Conservation (phyloP, 1,140 invertebrate genomes). For the Eubasilissa regina region DNA sequence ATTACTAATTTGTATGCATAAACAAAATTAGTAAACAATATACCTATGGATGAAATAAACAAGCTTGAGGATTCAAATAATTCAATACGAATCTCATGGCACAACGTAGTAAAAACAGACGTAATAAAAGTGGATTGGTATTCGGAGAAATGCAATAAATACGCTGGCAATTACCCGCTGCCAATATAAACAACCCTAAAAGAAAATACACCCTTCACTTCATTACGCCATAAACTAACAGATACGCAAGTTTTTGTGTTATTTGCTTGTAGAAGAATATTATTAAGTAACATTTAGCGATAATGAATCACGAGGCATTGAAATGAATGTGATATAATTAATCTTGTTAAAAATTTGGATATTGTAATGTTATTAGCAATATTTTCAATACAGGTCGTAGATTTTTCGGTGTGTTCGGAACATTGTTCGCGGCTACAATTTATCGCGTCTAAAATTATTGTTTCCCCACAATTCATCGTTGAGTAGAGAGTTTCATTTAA, state of each 20-base stretch:
- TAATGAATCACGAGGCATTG: too few relatives aligned
- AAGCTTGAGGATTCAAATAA: not conserved
- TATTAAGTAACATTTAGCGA: too few relatives aligned
- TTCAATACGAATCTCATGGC: conserved; percentile 27
- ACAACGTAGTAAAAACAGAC: conserved; percentile 16
- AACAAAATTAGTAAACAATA: too few relatives aligned
- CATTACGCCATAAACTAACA: conserved; percentile 14
- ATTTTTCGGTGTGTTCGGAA: too few relatives aligned
- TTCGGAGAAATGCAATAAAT: conserved; percentile 25
- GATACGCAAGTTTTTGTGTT: not conserved
- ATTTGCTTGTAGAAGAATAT: too few relatives aligned
- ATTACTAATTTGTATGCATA: too few relatives aligned
- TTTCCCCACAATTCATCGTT: too few relatives aligned
- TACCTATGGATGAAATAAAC: not conserved
- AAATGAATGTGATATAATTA: not conserved
- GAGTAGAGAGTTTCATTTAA: too few relatives aligned
- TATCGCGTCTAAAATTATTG: too few relatives aligned
- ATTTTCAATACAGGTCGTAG: too few relatives aligned
- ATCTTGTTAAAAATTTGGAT: not conserved
- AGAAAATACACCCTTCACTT: conserved; percentile 36
- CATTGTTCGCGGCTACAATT: too few relatives aligned
- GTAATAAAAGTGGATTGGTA: conserved; percentile 25
- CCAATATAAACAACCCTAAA: conserved; percentile 24
- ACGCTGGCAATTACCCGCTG: conserved; percentile 34
- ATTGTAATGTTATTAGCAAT: too few relatives aligned